Evolutionary conservation across 2,113 vertebrate species (phyloP), one percentile per base, ranked within the genome.

Genomic region (Chitala chitala): DNA sequence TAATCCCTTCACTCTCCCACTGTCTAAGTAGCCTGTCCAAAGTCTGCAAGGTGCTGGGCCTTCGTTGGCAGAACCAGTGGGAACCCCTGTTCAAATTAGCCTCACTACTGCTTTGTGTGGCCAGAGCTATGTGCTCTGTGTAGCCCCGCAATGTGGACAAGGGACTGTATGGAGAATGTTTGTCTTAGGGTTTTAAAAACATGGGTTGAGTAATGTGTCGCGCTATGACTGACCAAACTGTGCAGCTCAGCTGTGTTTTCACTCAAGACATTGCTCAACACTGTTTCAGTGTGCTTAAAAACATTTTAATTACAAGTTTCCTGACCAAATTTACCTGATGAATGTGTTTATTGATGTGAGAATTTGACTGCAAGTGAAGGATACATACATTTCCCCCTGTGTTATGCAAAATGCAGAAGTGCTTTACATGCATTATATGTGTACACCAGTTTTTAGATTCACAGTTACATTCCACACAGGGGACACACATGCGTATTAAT

Each of bases 31-130:
- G 73, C 71, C 58, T 75, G 72, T 50, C 70, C 44, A 38, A 63
- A 75, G 63, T 63, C 56, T 26, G 53, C 50, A 74, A 75, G 73
- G 79, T 83, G 76, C 79, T 59, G 68, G 55, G 48, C 74, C 63
- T 42, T 61, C 65, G 66, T 46, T 72, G 48, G 53, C 73, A 71
- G 58, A 69, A 44, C 31, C 42, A 70, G 76, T 78, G 76, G 61
- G 65, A 56, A 72, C 44, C 72, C 51, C 51, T 50, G 63, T 61
- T 66, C 64, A 75, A 69, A 78, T 76, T 40, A 76, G 73, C 71
- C 75, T 71, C 70, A 42, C 59, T 22, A 31, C 31, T 36, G 50
- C 50, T 72, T 22, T 63, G 76, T 73, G 24, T 63, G 73, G 33
- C 31, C 69, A 71, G 15, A 66, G 33, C 22, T 54, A 65, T 33